Percentiles rank a stretch among this genome's conserved stretches.
Evolutionary conservation across 2,113 vertebrate species (phyloP).

Genomic region (Centrocercus urophasianus): DNA sequence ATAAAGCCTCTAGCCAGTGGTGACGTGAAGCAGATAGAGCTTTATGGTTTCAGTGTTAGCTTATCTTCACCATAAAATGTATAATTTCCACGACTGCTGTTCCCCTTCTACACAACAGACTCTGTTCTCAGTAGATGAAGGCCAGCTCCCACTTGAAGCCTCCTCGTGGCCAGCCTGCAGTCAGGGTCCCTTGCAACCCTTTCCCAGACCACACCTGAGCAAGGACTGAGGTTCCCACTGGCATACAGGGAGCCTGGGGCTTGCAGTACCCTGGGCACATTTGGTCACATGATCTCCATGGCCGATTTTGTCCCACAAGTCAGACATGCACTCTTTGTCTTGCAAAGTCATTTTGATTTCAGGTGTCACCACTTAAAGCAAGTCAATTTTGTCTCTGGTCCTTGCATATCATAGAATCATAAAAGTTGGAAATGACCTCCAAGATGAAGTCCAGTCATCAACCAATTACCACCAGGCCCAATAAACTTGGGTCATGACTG

Average conservation of each 20-base stretch:
- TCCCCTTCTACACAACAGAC: neutral
- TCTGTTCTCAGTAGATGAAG: neutral
- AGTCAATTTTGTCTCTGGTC: neutral
- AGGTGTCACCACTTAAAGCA: neutral
- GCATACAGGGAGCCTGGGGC: accelerated
- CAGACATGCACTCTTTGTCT: neutral
- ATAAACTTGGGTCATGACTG: too few species aligned
- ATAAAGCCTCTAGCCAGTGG: neutral
- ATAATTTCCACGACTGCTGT: neutral
- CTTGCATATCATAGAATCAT: neutral
- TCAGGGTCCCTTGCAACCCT: neutral
- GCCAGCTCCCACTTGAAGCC: neutral
- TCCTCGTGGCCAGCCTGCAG: neutral
- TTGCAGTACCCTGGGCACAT: neutral
- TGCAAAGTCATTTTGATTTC: accelerated
- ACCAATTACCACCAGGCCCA: too few species aligned
- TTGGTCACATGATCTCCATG: neutral
- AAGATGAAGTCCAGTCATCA: too few species aligned
- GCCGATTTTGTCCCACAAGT: neutral
- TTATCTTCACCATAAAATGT: neutral
- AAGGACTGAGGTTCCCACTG: neutral
- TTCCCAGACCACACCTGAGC: neutral
- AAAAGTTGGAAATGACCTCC: too few species aligned
- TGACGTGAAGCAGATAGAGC: neutral
- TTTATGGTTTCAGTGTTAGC: neutral